These are phyloP conservation scores for Rutpela maculata DNA, from an alignment of 2,888 invertebrate genomes.

Conservation along the genomic window DNA sequence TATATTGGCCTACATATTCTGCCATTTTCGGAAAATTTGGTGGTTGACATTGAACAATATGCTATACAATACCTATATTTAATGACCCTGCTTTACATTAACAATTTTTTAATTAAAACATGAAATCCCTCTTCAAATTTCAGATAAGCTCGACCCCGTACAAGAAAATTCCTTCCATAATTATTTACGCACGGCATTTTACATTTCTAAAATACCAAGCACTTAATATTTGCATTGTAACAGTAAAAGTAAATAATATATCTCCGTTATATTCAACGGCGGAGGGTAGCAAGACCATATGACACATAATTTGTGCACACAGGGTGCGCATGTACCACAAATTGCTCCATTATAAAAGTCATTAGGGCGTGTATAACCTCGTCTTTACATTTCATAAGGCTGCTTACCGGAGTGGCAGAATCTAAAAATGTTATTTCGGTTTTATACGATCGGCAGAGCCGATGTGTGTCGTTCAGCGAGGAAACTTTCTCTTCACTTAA, in stretches of 20 bases:
- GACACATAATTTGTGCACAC: slow-evolving; percentile 35
- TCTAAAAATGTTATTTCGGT: slow-evolving; percentile 57
- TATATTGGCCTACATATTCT: no score
- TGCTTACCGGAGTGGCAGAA: slow-evolving; percentile 58
- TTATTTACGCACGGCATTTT: neutral
- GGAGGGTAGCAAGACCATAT: slow-evolving; percentile 14
- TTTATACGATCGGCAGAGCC: slow-evolving; percentile 42
- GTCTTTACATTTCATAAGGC: slow-evolving; percentile 63
- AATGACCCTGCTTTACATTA: no score
- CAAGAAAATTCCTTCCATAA: no score
- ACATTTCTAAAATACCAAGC: neutral
- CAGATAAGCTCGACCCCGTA: no score
- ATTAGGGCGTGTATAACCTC: slow-evolving; percentile 66
- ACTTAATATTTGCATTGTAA: slow-evolving; percentile 25
- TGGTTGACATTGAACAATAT: no score
- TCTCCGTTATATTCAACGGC: slow-evolving; percentile 14
- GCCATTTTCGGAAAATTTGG: no score
- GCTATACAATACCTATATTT: no score
- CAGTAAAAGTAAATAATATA: slow-evolving; percentile 29
- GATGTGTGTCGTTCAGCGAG: slow-evolving; percentile 1
- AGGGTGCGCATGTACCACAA: slow-evolving; percentile 49
- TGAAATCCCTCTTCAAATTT: no score
- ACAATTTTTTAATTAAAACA: no score
- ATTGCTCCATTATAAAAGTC: slow-evolving; percentile 68
- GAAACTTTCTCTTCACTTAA: slow-evolving; percentile 23